These are phyloP conservation scores for Linyphia triangularis DNA, from an alignment of 2,888 invertebrate genomes.

Conservation along the genomic window DNA sequence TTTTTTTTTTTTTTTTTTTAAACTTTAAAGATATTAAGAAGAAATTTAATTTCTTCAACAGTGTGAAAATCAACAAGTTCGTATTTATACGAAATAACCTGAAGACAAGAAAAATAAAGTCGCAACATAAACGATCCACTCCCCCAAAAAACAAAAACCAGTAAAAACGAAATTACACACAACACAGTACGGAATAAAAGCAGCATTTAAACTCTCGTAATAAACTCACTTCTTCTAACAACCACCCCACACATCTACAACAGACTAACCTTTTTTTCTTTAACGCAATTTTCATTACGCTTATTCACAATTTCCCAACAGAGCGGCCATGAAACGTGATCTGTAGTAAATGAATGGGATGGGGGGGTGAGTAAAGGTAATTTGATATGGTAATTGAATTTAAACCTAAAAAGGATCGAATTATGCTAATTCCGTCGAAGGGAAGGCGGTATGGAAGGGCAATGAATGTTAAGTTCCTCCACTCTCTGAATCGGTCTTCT, in stretches of 20 bases:
- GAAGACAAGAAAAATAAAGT: too few species aligned
- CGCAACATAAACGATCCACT: neutral
- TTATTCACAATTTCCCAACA: conserved; percentile 2
- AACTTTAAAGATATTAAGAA: too few species aligned
- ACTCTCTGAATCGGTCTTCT: neutral
- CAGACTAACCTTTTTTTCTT: neutral
- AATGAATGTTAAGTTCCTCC: conserved; percentile 46
- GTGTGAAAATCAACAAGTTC: too few species aligned
- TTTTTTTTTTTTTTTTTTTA: too few species aligned
- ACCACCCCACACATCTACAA: conserved; percentile 8
- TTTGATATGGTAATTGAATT: conserved; percentile 69
- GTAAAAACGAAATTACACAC: neutral
- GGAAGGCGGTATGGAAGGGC: conserved; percentile 10
- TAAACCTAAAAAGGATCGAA: conserved; percentile 38
- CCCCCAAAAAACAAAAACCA: neutral
- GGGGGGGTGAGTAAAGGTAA: conserved; percentile 4
- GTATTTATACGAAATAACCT: too few species aligned
- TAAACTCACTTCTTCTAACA: too few species aligned
- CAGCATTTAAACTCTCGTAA: neutral
- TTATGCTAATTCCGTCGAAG: conserved; percentile 44
- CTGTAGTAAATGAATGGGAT: neutral
- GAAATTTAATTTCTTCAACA: too few species aligned
- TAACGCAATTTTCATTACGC: conserved; percentile 1
- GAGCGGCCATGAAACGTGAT: conserved; percentile 46
- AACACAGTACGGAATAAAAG: neutral